A percentile compares a stretch with the other conserved stretches of the same genome.
These are phyloP conservation scores for Sternarchorhynchus goeldii DNA, from an alignment of 2,797 vertebrate species.

Conservation along the genomic window DNA sequence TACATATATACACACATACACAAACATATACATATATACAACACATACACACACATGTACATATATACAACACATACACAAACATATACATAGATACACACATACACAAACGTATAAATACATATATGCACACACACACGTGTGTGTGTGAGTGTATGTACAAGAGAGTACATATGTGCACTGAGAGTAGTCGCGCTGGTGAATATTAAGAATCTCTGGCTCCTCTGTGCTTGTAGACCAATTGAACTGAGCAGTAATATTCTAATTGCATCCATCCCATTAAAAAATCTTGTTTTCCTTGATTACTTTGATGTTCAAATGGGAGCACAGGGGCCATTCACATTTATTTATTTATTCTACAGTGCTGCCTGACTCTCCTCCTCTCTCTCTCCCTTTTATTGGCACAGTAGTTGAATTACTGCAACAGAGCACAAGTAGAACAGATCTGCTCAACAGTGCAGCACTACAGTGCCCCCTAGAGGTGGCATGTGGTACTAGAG, in stretches of 20 bases:
- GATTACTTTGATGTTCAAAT: conserved; percentile 84
- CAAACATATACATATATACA: too few relatives aligned
- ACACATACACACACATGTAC: too few relatives aligned
- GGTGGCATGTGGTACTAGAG: conserved; percentile 51
- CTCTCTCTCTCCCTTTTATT: conserved; percentile 62
- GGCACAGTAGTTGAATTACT: conserved; percentile 81
- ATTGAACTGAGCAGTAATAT: conserved; percentile 77
- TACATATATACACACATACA: too few relatives aligned
- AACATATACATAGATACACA: too few relatives aligned
- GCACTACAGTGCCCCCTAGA: conserved; percentile 80
- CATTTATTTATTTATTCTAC: conserved; percentile 72
- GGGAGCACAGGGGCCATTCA: conserved; percentile 78
- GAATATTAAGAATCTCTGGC: conserved; percentile 7
- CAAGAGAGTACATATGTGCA: conserved; percentile 25
- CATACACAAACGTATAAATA: too few relatives aligned
- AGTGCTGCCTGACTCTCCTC: conserved; percentile 63
- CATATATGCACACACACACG: too few relatives aligned
- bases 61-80: too few relatives aligned
- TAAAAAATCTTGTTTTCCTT: conserved; percentile 85
- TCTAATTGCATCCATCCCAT: conserved; percentile 83
- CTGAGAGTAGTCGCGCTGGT: conserved; percentile 29
- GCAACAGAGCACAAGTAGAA: conserved; percentile 77
- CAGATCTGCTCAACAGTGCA: conserved; percentile 71
- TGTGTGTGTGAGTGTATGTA: too few relatives aligned
- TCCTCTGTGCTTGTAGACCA: conserved; percentile 45